Conservation (phyloP, 2,113 vertebrate species). For the Seriola rivoliana region DNA sequence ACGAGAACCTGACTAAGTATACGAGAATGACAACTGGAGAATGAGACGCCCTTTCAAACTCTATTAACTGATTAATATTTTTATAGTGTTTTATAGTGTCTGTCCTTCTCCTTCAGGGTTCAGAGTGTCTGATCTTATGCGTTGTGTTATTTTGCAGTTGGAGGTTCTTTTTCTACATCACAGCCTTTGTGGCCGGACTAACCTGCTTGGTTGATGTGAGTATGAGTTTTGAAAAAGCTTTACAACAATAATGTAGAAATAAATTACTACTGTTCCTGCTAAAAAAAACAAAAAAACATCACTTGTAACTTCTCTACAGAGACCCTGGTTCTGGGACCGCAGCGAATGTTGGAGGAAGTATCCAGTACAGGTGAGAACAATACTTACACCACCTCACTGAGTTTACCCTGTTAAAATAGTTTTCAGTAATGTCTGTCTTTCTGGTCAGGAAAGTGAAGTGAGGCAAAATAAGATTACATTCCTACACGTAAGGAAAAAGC, state of each 20-base stretch:
- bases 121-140: conserved; percentile 2
- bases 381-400: background rate
- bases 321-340: conserved; percentile 92
- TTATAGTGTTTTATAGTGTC: background rate
- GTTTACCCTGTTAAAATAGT: background rate
- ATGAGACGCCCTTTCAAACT: background rate
- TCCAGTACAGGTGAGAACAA: conserved; percentile 88
- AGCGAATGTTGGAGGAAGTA: conserved; percentile 91
- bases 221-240: conserved; percentile 28
- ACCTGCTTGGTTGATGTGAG: conserved; percentile 78
- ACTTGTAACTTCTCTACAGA: conserved; percentile 77
- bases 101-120: background rate
- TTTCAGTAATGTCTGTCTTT: background rate
- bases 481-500: background rate
- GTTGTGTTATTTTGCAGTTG: conserved; percentile 74
- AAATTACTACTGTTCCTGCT: background rate
- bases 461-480: background rate
- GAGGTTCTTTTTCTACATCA: conserved; percentile 85
- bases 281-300: background rate
- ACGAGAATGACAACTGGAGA: no score
- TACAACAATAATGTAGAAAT: background rate
- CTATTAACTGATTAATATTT: background rate
- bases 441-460: background rate
- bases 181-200: conserved; percentile 77
- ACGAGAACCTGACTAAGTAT: background rate